Percentiles rank a stretch among this genome's conserved stretches.
phyloP scores from a whole-genome alignment of 2,113 vertebrate genomes.

The Leptodactylus fuscus region DNA sequence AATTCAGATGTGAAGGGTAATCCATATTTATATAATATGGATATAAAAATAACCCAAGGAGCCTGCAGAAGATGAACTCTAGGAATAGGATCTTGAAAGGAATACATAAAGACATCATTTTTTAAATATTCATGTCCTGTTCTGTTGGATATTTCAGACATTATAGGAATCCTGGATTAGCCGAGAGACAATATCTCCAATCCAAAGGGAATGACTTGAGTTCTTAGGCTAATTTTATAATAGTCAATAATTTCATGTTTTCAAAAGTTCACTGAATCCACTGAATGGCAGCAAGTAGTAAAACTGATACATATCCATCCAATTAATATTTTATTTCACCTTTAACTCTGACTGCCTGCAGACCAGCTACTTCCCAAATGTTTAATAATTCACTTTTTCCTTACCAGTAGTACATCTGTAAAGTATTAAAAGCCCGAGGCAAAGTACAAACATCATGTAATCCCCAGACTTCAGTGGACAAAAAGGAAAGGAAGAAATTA shows the following conservation, averaged over 20 bases:
- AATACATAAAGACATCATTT: constrained; percentile 10
- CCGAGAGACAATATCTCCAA: constrained; percentile 7
- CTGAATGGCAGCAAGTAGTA: constrained; percentile 31
- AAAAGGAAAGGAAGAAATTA: constrained; percentile 28
- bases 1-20: not conserved
- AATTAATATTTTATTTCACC: constrained; percentile 44
- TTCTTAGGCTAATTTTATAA: constrained; percentile 26
- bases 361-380: constrained; percentile 40
- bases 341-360: constrained; percentile 42
- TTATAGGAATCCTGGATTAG: constrained; percentile 14
- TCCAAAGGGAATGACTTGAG: not conserved
- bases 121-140: constrained; percentile 42
- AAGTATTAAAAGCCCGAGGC: constrained; percentile 54
- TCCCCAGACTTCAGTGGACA: constrained; percentile 49
- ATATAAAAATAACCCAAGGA: not conserved
- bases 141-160: constrained; percentile 8
- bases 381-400: constrained; percentile 56
- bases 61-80: not conserved
- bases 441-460: constrained; percentile 57
- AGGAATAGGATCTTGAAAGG: not conserved
- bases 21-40: not conserved
- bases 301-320: constrained; percentile 28
- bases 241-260: constrained; percentile 47
- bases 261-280: constrained; percentile 28
- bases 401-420: constrained; percentile 46